Base-by-base conservation (phyloP, 1,140 invertebrate species). In the Drosophila sechellia region DNA sequence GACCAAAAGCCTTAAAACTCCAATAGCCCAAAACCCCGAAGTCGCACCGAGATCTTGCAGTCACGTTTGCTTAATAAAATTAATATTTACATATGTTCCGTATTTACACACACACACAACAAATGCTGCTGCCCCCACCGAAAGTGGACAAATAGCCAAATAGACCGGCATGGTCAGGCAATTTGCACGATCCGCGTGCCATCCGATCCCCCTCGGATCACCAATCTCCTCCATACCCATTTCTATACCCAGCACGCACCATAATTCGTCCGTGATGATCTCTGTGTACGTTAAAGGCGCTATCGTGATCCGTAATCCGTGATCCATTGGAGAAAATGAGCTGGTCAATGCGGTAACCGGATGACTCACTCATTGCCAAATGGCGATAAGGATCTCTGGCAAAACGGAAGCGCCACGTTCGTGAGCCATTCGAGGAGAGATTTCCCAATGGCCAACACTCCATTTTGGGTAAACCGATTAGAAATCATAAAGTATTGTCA, bases 31-130 rank as follows among this genome's bases (percentile, higher is more conserved):
- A 50, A 35, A 22, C 20, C 35, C 50, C 50, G 50, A 73, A 76
- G 73, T 57, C 60, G 48, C 27, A n/a, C n/a, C 43, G 58, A 50
- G 77, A 78, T 77, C 77, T 86, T 58, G 54, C 56, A 76, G 79
- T 87, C 84, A 87, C 84, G 84, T 87, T 87, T 87, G 84, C 69
- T 87, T 84, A 87, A 89, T 87, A 87, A 87, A 87, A 87, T 89
- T 87, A 87, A 87, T 87, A 87, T 87, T 87, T 87, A 87, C 84
- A 89, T 87, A 87, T 87, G 83, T 81, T 89, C 84, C 84, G 84
- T 89, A 89, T 83, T 79, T 78, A 77, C 73, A 78, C 57, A 77
- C 73, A 77, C 39, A 56, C 3, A 54, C 39, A 13, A 48, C 40
- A 57, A 31, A 73, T 52, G 25, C 57, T 31, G 48, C 48, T 50